Conservation (phyloP, 2,113 vertebrate species). For the human region DNA sequence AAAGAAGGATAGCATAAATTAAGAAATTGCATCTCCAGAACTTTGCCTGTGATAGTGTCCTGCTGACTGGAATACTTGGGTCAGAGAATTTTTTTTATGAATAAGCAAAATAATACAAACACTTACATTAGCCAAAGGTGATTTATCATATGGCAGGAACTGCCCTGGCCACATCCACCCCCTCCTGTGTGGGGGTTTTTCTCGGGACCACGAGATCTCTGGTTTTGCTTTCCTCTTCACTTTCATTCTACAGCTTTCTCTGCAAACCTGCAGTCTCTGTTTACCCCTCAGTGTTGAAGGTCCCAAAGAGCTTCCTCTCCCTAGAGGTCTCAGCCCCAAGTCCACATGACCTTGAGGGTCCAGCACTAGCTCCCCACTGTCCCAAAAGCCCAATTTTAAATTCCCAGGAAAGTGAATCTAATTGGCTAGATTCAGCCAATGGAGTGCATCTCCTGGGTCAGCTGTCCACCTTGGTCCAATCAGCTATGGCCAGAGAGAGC, state of each 20-base stretch:
- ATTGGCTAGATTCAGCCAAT: not conserved
- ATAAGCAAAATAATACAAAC: not conserved
- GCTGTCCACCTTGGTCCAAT: not conserved
- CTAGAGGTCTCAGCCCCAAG: not conserved
- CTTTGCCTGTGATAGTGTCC: no score
- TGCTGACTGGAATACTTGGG: not conserved
- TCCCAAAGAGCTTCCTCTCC: not conserved
- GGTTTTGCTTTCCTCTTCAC: not conserved
- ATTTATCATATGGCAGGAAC: not conserved
- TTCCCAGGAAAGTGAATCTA: not conserved
- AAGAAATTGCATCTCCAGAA: not conserved
- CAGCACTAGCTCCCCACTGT: not conserved
- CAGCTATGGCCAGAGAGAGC: not conserved
- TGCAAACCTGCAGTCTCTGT: not conserved
- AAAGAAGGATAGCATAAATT: not conserved
- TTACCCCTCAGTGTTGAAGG: not conserved
- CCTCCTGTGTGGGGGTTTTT: no score
- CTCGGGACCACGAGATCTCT: not conserved
- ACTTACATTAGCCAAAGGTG: not conserved
- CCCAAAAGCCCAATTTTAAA: not conserved
- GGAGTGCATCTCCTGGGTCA: not conserved
- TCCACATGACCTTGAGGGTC: fast-evolving
- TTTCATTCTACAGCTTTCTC: not conserved
- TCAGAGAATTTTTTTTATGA: not conserved
- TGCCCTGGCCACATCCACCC: not conserved